A percentile compares a stretch with the other conserved stretches of the same genome.
Evolutionary conservation across 2,888 invertebrate species (phyloP).

Genomic region (Thereva nobilitata): DNA sequence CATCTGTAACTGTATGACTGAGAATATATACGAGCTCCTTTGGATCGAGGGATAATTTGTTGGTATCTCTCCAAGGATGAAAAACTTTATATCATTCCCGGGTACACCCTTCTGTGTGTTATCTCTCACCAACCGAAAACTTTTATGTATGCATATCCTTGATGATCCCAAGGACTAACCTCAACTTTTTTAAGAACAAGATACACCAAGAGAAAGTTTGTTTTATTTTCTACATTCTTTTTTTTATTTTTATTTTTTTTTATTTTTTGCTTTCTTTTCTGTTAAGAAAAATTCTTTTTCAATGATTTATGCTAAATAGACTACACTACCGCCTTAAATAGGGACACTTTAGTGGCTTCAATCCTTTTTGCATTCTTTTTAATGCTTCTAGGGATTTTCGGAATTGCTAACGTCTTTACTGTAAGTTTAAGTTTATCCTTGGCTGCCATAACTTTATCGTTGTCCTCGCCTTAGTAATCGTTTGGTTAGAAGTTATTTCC

Average conservation of each 20-base stretch:
- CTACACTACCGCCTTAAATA: slow-evolving; percentile 11
- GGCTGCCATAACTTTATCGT: no score
- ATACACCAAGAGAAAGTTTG: background rate
- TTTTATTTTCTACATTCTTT: background rate
- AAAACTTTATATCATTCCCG: slow-evolving; percentile 21
- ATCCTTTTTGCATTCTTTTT: background rate
- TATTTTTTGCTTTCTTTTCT: no score
- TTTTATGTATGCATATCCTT: slow-evolving; percentile 17
- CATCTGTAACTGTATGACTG: slow-evolving; percentile 13
- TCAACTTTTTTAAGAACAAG: slow-evolving; percentile 20
- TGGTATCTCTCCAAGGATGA: slow-evolving; percentile 12
- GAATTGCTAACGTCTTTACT: no score
- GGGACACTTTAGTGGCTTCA: slow-evolving; percentile 10
- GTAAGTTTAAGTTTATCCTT: no score
- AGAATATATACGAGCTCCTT: slow-evolving; percentile 1
- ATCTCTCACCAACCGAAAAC: slow-evolving; percentile 16
- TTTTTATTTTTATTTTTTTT: no score
- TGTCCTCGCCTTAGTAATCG: no score
- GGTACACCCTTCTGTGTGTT: slow-evolving; percentile 9
- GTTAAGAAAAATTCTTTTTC: slow-evolving; percentile 8
- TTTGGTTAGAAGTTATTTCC: no score
- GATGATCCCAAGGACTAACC: slow-evolving; percentile 24
- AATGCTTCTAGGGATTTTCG: no score
- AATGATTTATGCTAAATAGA: slow-evolving; percentile 27
- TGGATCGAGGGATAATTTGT: slow-evolving; percentile 19